Base-by-base conservation (phyloP, 2,888 invertebrate species). In the Andrena fulva region DNA sequence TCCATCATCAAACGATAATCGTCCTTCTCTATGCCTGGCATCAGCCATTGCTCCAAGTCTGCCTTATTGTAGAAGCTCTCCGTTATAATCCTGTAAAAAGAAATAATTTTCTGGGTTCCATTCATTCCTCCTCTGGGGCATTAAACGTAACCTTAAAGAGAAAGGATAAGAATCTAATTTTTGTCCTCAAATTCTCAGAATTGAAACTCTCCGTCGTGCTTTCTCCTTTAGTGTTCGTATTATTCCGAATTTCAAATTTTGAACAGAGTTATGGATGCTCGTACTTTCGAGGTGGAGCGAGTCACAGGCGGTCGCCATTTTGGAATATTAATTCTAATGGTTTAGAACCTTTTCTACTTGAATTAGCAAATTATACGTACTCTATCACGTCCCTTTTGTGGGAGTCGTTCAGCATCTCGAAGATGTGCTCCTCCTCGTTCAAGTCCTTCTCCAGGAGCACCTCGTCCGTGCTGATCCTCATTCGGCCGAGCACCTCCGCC, bases 31-130 rank as follows among this genome's bases (percentile, higher is more conserved):
- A 97, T 96, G 78, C 96, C 96, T 2, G 97, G 96, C 83, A 96
- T 96, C 20, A 98, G 92, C 95, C 97, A 97, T 91, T 96, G 96
- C 91, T 98, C 98, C 88, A 98, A 92, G 91, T 98, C 98, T 0
- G 98, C 98, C 94, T 98, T 98, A 90, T 96, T 96, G 93, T 97
- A 97, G 94, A 98, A 98, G 91, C 98, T 98, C 5, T 96, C 96
- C 0, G 97, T 96, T 81, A 98, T 96, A 94, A 98, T 97, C 77
- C 98, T 98, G 62, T 0, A 62, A 69, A 77, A 77, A 16, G 16
- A 42, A 42, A 16, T 42, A 2, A 52, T 12, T 24, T 5, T 8
- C 20, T 63, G 6, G 62, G 16, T 60, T 52, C 2, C 0, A 52
- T 66, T 8, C 35, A 48, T 56, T 12, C 10, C 12, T 56, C 56